These are phyloP conservation scores for Tetragonula clypearis DNA, from an alignment of 1,140 invertebrate genomes.

Conservation along the genomic window DNA sequence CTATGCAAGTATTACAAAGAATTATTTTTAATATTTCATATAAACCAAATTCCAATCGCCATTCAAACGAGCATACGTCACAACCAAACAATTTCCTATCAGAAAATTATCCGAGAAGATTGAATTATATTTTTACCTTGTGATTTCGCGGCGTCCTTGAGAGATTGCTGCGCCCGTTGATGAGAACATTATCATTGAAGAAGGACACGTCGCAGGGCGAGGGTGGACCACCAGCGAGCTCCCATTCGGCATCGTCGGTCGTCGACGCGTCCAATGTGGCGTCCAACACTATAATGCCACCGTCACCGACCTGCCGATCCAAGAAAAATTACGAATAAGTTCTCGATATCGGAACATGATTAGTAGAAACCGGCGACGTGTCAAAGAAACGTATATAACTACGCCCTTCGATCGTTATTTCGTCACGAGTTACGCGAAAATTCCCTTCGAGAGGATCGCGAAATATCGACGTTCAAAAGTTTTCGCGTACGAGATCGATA, in stretches of 20 bases:
- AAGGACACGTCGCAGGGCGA: slow-evolving; percentile 92
- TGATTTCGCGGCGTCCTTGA: slow-evolving; percentile 85
- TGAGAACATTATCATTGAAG: slow-evolving; percentile 93
- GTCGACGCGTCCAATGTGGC: slow-evolving; percentile 84
- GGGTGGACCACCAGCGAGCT: slow-evolving; percentile 85
- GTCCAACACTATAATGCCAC: slow-evolving; percentile 85
- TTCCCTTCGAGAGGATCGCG: neutral
- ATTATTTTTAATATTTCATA: neutral
- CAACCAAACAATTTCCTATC: neutral
- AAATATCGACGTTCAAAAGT: neutral
- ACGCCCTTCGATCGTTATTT: neutral
- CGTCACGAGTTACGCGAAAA: neutral
- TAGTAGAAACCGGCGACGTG: slow-evolving; percentile 28
- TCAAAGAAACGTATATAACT: neutral
- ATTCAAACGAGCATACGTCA: neutral
- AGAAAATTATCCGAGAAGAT: neutral
- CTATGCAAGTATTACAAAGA: too few species aligned
- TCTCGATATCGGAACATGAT: slow-evolving; percentile 19
- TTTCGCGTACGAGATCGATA: too few species aligned
- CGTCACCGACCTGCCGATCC: slow-evolving; percentile 85
- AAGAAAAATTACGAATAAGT: neutral
- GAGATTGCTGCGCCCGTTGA: slow-evolving; percentile 92
- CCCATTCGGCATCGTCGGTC: slow-evolving; percentile 86
- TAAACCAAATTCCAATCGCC: neutral
- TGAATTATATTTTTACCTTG: slow-evolving; percentile 79